Conservation (phyloP, 2,113 vertebrate genomes). For the Gnathonemus longibarbis region DNA sequence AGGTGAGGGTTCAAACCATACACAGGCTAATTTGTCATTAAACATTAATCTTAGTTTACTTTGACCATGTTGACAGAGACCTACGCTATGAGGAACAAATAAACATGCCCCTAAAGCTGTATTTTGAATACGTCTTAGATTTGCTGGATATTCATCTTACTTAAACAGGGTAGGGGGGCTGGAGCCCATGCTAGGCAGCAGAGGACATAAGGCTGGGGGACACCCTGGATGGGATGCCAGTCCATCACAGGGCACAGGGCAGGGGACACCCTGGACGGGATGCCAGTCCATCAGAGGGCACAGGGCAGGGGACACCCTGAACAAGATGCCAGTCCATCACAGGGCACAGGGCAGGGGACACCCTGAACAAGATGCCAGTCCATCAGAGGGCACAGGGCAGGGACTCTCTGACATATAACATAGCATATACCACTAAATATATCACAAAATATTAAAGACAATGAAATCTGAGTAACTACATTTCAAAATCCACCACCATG, state of each 20-base stretch:
- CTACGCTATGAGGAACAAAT: background rate
- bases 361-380: background rate
- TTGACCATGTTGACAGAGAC: background rate
- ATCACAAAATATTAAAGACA: background rate
- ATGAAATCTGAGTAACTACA: background rate
- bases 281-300: too few species aligned
- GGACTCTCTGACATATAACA: background rate
- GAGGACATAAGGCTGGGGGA: background rate
- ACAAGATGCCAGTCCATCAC: background rate
- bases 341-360: background rate
- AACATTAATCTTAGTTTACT: background rate
- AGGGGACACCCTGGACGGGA: background rate
- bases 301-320: too few species aligned
- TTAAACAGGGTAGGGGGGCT: background rate
- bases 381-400: background rate
- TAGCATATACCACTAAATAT: background rate
- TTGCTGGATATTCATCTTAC: background rate
- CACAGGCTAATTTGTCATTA: background rate
- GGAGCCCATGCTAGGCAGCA: background rate
- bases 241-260: background rate
- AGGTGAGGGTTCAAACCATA: background rate
- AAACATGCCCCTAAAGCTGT: background rate
- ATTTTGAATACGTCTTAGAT: background rate
- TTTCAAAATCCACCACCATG: background rate
- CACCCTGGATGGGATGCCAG: background rate